Evolutionary conservation across 2,888 invertebrate genomes (phyloP).

Genomic region (Athalia circularis): DNA sequence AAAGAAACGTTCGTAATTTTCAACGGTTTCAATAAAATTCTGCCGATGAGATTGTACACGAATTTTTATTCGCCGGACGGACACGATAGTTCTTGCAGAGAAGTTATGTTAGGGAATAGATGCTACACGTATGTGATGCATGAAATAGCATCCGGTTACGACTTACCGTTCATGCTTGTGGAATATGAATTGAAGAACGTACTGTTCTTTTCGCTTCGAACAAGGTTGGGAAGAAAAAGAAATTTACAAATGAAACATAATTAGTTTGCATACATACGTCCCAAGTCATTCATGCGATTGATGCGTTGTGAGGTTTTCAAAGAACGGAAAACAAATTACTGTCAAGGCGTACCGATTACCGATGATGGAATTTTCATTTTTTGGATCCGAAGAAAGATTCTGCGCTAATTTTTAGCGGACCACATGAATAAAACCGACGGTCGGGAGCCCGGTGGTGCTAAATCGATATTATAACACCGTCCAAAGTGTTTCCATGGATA

Average conservation of each 20-base stretch:
- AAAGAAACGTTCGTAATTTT: too few relatives aligned
- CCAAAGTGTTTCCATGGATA: conserved; percentile 39
- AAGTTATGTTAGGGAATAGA: not conserved
- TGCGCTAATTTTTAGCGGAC: not conserved
- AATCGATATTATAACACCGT: conserved; percentile 11
- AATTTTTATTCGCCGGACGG: not conserved
- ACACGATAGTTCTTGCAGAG: not conserved
- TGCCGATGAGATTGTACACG: too few relatives aligned
- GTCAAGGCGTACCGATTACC: too few relatives aligned
- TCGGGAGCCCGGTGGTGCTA: not conserved
- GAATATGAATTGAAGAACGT: conserved; percentile 39
- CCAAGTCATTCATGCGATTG: not conserved
- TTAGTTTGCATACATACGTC: too few relatives aligned
- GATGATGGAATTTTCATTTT: too few relatives aligned
- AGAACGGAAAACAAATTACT: too few relatives aligned
- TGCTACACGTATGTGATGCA: not conserved
- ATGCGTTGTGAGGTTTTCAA: not conserved
- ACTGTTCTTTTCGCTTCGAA: not conserved
- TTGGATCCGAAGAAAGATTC: not conserved
- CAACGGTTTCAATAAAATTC: too few relatives aligned
- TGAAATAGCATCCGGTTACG: conserved; percentile 35
- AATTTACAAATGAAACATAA: not conserved
- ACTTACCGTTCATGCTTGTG: conserved; percentile 19
- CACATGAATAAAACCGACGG: not conserved
- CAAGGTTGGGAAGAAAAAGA: not conserved